phyloP scores from a whole-genome alignment of 2,888 invertebrate genomes.

The Rapana venosa region DNA sequence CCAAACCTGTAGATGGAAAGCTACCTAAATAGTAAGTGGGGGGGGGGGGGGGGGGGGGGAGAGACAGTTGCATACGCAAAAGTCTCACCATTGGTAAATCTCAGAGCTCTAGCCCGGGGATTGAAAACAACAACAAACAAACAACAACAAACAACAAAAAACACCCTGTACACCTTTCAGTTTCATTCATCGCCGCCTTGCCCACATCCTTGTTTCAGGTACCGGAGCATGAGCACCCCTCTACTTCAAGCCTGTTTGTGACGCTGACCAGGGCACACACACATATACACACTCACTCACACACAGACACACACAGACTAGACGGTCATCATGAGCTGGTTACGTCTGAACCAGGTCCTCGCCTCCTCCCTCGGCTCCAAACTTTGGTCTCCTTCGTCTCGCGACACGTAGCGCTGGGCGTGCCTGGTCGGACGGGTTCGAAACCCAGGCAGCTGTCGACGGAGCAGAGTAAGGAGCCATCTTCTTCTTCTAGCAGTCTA shows the following conservation, averaged over 20 bases:
- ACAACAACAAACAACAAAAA: not conserved
- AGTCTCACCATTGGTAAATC: too few relatives aligned
- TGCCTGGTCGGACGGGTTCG: not conserved
- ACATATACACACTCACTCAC: not conserved
- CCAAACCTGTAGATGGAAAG: too few relatives aligned
- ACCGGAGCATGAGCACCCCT: not conserved
- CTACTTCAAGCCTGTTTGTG: not conserved
- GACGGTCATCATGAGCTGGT: conserved; percentile 16
- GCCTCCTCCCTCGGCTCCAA: not conserved
- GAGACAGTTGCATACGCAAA: too few relatives aligned
- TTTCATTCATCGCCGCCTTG: not conserved
- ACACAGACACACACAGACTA: not conserved
- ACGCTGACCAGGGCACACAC: not conserved
- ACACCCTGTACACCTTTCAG: not conserved
- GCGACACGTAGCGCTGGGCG: not conserved
- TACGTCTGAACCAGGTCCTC: not conserved
- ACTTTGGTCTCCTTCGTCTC: not conserved
- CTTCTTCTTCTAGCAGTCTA: not conserved
- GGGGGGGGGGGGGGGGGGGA: too few relatives aligned
- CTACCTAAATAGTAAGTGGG: too few relatives aligned
- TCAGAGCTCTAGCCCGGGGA: not conserved
- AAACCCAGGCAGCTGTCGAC: not conserved
- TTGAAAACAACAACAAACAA: not conserved
- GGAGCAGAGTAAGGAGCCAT: not conserved
- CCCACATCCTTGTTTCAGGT: not conserved